Evolutionary conservation across 2,888 invertebrate species (phyloP).

Genomic region (Pyrocoelia pectoralis): DNA sequence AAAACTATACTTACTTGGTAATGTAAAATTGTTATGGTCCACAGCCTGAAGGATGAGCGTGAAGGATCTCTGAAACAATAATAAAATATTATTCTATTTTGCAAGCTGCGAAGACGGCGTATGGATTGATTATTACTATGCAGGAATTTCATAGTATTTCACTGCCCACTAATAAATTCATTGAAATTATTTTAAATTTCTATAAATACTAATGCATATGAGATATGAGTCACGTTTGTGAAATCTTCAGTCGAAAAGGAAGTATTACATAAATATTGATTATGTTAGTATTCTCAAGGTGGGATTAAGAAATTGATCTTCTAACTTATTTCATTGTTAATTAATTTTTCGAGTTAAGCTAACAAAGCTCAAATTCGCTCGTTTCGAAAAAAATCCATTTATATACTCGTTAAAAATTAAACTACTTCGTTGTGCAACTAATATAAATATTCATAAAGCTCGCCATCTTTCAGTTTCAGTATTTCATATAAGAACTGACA

Average conservation of each 20-base stretch:
- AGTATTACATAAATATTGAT: conserved; percentile 6
- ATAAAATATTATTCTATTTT: conserved; percentile 39
- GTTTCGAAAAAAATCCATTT: conserved; percentile 27
- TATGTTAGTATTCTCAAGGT: neutral
- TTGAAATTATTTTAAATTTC: conserved; percentile 9
- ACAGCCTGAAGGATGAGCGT: conserved; percentile 91
- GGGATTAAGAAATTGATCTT: neutral
- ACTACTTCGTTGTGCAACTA: conserved; percentile 26
- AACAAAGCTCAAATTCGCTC: too few relatives aligned
- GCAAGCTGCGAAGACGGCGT: neutral
- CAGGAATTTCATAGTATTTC: conserved; percentile 10
- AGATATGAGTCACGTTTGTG: neutral
- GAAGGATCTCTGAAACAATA: conserved; percentile 84
- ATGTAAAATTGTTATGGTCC: conserved; percentile 81
- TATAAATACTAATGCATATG: neutral
- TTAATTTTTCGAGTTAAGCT: too few relatives aligned
- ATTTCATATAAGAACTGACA: conserved; percentile 26
- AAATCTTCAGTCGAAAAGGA: neutral
- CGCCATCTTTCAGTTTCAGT: conserved; percentile 26
- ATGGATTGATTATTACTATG: neutral
- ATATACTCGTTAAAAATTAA: conserved; percentile 31
- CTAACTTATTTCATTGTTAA: too few relatives aligned
- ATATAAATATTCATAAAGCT: conserved; percentile 35
- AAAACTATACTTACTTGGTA: conserved; percentile 68
- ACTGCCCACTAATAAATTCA: conserved; percentile 9